Evolutionary conservation across 2,888 invertebrate genomes (phyloP), one percentile per base, ranked within the genome.

Genomic region (Zygogramma bicolorata): DNA sequence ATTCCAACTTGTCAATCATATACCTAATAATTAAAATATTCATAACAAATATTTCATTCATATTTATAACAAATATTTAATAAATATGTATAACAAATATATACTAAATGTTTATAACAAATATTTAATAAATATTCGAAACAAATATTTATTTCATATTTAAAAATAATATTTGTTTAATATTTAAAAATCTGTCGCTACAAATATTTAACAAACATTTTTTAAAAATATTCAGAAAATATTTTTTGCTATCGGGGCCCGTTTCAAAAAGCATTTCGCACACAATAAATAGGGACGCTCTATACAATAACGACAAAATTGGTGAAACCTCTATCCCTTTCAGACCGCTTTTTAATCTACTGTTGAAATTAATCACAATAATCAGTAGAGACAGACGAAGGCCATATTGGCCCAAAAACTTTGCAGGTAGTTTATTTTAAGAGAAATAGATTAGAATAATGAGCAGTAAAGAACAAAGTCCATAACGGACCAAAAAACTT

Each of bases 161-260:
- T 0, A n/a, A 20, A 46, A 46, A 46, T 46, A 8, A 46, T 46
- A 46, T 46, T 46, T 46, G 42, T 46, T 46, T 46, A 46, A 46
- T 46, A 46, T 46, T 46, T 46, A 46, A 46, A 46, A 46, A 46
- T 46, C 18, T 46, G 42, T 46, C 42, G 42, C 42, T 46, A 46
- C 42, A 46, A 46, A 46, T 46, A 46, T 46, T 46, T 46, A 46
- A 20, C 42, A 15, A 46, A 46, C 18, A 46, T 46, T 20, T 46
- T 46, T 46, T 46, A 2, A 1, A 46, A 46, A 42, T 46, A 46
- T 46, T 46, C 18, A 18, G 7, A 46, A 46, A 18, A 46, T 46
- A 20, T 20, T 46, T 46, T 46, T 46, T 46, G 42, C 42, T 46
- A 18, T 46, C 42, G 15, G 42, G 42, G 20, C n/a, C n/a, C n/a